Base-by-base conservation (phyloP, 2,888 invertebrate genomes). In the Mesorhabditis spiculigera region DNA sequence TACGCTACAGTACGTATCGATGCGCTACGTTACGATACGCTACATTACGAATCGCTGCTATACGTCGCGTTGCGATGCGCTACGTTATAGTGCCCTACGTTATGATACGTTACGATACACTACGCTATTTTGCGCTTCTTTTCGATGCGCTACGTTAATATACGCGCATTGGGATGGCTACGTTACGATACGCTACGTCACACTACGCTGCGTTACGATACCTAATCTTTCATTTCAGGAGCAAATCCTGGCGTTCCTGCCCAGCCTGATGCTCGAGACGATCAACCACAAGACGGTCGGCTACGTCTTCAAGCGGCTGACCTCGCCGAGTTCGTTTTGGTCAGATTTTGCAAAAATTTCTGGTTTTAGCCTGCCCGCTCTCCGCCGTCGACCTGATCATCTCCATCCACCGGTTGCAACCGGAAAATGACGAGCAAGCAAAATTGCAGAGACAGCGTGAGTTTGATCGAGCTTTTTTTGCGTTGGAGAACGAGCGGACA, bases 321-420 rank as follows among this genome's bases (percentile, higher is more conserved):
- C 80, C 42, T 73, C 68, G n/a, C 76, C 72, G 3, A 73, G 75
- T 28, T 28, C 28, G 28, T 28, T 28, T 28, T 28, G 28, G 28
- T 28, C 28, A 3, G 28, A 28, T 28, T 28, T 28, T 28, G 28
- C 28, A 28, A 28, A 28, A 28, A 28, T 28, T 28, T 28, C 28
- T 28, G 28, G 28, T 28, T 28, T 28, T 28, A 28, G 28, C 28
- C 28, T 28, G 28, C 28, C 28, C 28, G 28, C 28, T 97, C 68
- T 91, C 92, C 0, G 93, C 96, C 0, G 91, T 92, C 0, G 97
- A 97, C 84, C 88, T 98, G 65, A 88, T 98, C 70, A 91, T 95
- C 44, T 92, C 94, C 0, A 88, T 98, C n/a, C 97, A 98, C 86
- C 91, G 92, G 67, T 70, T 83, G 45, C 71, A 77, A 50, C 71